These are phyloP conservation scores for Oplegnathus fasciatus DNA, from an alignment of 2,113 vertebrate species.

Conservation along the genomic window DNA sequence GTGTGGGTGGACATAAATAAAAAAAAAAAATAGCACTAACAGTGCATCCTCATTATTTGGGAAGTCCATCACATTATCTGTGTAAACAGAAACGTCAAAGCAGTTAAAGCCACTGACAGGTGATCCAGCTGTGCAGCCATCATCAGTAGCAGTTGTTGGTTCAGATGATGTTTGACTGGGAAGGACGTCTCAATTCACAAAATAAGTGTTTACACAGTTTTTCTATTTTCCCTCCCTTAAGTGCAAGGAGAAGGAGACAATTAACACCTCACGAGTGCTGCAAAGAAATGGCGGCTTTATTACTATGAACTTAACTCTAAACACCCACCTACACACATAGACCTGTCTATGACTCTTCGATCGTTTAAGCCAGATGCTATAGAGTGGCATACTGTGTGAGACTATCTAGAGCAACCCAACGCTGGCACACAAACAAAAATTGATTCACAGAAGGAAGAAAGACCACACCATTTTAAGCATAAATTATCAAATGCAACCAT, in stretches of 20 bases:
- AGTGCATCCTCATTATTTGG: neutral
- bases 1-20: neutral
- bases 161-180: constrained; percentile 2
- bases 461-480: constrained; percentile 4
- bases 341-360: neutral
- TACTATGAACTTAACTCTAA: neutral
- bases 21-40: neutral
- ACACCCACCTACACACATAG: neutral
- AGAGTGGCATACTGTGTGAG: neutral
- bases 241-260: neutral
- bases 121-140: neutral
- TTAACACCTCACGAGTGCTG: neutral
- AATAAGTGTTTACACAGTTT: neutral
- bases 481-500: constrained; percentile 36
- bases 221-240: neutral
- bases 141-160: neutral
- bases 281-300: constrained; percentile 12
- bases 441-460: neutral
- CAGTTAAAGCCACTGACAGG: neutral
- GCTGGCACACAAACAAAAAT: constrained; percentile 29
- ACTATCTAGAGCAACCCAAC: neutral
- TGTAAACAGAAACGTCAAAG: neutral
- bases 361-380: constrained; percentile 7
- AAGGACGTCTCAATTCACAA: neutral
- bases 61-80: neutral